A percentile compares a stretch with the other conserved stretches of the same genome.
Conservation (phyloP, 2,113 vertebrate species). For the Archocentrus centrarchus region DNA sequence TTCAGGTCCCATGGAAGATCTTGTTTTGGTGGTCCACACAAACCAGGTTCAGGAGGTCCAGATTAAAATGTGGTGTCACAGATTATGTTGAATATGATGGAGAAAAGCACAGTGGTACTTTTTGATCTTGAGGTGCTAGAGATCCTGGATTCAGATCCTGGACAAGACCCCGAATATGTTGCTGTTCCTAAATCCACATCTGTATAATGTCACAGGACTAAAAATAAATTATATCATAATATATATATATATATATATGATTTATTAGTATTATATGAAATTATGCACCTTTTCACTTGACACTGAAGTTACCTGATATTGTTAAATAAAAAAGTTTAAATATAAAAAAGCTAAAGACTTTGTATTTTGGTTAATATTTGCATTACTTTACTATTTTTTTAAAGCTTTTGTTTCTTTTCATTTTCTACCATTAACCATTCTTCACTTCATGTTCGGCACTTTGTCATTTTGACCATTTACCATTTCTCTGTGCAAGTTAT, state of each 20-base stretch:
- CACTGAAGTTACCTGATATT: background rate
- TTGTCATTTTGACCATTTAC: background rate
- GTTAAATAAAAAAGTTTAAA: background rate
- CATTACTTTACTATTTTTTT: background rate
- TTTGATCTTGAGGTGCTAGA: conserved; percentile 10
- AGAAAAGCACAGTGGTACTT: background rate
- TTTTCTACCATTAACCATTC: background rate
- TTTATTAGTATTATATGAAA: background rate
- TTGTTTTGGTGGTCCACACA: background rate
- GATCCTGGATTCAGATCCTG: background rate
- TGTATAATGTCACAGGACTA: conserved; percentile 8
- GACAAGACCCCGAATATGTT: background rate
- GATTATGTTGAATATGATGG: background rate
- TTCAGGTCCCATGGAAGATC: background rate
- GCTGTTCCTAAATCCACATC: background rate
- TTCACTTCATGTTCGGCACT: background rate
- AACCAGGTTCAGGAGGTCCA: background rate
- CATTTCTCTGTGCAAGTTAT: background rate
- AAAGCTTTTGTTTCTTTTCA: background rate
- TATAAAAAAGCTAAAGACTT: background rate
- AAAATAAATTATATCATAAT: background rate
- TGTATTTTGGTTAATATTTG: background rate
- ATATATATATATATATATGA: background rate
- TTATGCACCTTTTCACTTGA: conserved; percentile 18
- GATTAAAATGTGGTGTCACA: background rate